Evolutionary conservation across 1,140 invertebrate species (phyloP).

Genomic region (Lordiphosa mommai): DNA sequence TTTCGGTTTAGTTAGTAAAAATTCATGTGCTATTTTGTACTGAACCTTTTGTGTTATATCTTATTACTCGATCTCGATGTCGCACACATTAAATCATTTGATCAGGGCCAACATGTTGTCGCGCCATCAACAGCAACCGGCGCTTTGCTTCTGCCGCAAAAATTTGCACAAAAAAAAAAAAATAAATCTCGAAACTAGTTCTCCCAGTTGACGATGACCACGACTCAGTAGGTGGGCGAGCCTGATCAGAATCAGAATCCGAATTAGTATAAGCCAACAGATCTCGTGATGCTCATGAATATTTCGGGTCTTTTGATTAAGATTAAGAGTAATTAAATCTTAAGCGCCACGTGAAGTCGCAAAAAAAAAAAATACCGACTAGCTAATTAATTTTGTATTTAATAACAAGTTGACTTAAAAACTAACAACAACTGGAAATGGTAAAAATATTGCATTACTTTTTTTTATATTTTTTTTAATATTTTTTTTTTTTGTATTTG

Average conservation of each 20-base stretch:
- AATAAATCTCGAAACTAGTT: slow-evolving; percentile 32
- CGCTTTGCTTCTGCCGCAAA: slow-evolving; percentile 36
- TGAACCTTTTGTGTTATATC: too few species aligned
- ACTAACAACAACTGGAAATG: slow-evolving; percentile 16
- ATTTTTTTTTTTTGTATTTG: slow-evolving; percentile 2
- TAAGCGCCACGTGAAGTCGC: slow-evolving; percentile 30
- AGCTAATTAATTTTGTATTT: slow-evolving; percentile 36
- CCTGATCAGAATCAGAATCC: neutral
- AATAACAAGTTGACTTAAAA: slow-evolving; percentile 26
- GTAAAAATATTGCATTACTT: slow-evolving; percentile 36
- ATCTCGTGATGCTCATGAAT: slow-evolving; percentile 41
- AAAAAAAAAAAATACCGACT: slow-evolving; percentile 28
- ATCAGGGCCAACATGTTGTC: slow-evolving; percentile 50
- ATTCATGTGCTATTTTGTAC: too few species aligned
- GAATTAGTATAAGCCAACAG: neutral
- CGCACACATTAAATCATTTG: slow-evolving; percentile 3
- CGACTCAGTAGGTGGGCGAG: neutral
- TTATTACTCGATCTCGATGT: too few species aligned
- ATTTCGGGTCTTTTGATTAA: slow-evolving; percentile 1
- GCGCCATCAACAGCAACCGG: slow-evolving; percentile 27
- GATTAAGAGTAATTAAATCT: too few species aligned
- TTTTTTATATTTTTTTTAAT: slow-evolving; percentile 10
- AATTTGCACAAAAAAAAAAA: slow-evolving; percentile 9
- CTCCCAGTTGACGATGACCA: slow-evolving; percentile 23
- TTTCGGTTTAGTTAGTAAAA: too few species aligned